Base-by-base conservation (phyloP, 2,113 vertebrate species). In the Poecilia latipinna region DNA sequence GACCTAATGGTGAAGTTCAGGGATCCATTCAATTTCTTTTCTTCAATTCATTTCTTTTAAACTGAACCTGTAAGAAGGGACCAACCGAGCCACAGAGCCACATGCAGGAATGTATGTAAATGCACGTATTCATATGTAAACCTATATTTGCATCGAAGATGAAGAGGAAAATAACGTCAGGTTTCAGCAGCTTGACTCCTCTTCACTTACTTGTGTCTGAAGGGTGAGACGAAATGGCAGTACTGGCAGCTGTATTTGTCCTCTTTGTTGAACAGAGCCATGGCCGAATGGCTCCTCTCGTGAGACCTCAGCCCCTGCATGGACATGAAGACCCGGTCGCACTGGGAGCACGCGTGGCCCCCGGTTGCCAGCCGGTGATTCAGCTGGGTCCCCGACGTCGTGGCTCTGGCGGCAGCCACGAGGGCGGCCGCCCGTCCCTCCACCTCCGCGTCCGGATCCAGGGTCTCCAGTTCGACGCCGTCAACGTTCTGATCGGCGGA, bases 161-260 rank as follows among this genome's bases (percentile, higher is more conserved):
- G 5, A 57, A n/a, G 24, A 57, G 24, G 24, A 7, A 31, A 62
- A 62, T 31, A 15, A 31, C 12, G 17, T 63, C 15, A 63, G 6
- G 29, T 33, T 4, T 67, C 37, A 67, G n/a, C 4, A 28, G 10
- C 24, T 1, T 11, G 22, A 5, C 11, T 65, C 15, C 44, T 61
- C 24, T 15, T 17, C 33, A 95, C 97, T 96, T 95, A 99, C 98
- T 99, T 99, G 96, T 99, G 98, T 88, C 97, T 97, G 95, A 99
- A 99, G 61, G 97, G 96, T 62, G 98, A 99, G 85, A 96, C 96
- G 86, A 99, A 99, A 92, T 97, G 96, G 93, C 98, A 99, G 84
- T 97, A 98, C 95, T 99, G 97, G 95, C 98, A 99, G 95, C 94
- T 98, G 95, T 99, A 98, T 91, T 98, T 99, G 95, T 98, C 96